These are phyloP conservation scores for Lutraria lutraria DNA, from an alignment of 2,888 invertebrate genomes.

Conservation along the genomic window DNA sequence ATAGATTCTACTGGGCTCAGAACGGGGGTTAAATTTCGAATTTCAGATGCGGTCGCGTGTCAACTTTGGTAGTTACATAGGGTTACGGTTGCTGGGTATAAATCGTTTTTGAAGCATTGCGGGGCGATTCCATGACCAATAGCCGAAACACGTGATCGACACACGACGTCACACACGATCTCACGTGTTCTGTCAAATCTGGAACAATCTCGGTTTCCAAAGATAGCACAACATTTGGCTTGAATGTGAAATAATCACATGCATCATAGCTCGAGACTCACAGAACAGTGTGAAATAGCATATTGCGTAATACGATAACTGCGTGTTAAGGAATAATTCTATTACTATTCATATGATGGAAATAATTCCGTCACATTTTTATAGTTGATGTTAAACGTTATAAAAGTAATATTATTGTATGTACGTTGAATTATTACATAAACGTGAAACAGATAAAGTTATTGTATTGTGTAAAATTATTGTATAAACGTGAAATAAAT, in stretches of 20 bases:
- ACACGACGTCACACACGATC: conserved; percentile 24
- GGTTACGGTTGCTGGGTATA: conserved; percentile 43
- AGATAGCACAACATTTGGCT: conserved; percentile 67
- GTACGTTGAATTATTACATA: too few species aligned
- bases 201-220: conserved; percentile 60
- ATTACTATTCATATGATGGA: not conserved
- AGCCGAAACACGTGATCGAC: conserved; percentile 44
- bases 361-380: conserved; percentile 1
- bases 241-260: conserved; percentile 63
- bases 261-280: conserved; percentile 1
- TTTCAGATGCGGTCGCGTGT: conserved; percentile 52
- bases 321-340: not conserved
- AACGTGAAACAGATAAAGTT: too few species aligned
- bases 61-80: conserved; percentile 48
- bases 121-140: conserved; percentile 50
- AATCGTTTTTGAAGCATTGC: conserved; percentile 49
- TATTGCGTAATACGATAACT: conserved; percentile 46
- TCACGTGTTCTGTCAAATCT: conserved; percentile 55
- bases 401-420: not conserved
- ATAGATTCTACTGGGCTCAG: conserved; percentile 41
- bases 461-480: too few species aligned
- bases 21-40: conserved; percentile 40
- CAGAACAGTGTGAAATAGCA: conserved; percentile 40
- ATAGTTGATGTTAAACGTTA: not conserved
- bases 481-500: too few species aligned